Evolutionary conservation across 2,797 vertebrate genomes (phyloP).

Genomic region (Amblyopsis hoosieri): DNA sequence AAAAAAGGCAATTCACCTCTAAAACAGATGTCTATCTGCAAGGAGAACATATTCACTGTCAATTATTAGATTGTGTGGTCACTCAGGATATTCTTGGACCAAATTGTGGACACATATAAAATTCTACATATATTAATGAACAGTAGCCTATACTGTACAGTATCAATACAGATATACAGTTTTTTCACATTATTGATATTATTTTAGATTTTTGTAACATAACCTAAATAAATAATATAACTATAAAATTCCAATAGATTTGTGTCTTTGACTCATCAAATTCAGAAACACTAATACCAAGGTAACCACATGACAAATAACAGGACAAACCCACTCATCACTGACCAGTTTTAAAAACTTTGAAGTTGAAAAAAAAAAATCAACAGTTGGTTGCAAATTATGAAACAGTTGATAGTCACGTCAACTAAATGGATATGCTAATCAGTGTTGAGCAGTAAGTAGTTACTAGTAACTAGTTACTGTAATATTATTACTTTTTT

Average conservation of each 20-base stretch:
- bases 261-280: no score
- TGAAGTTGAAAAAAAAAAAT: slow-evolving; percentile 12
- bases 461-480: no score
- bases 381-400: slow-evolving; percentile 22
- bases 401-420: slow-evolving; percentile 30
- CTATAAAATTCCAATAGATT: no score
- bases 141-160: not conserved
- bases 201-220: not conserved
- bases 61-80: no score
- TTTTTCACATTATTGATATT: not conserved
- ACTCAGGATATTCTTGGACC: slow-evolving; percentile 8
- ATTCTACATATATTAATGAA: not conserved
- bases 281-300: not conserved
- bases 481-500: no score
- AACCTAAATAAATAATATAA: no score
- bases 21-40: slow-evolving; percentile 69
- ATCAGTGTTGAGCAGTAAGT: no score
- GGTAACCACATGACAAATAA: not conserved
- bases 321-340: not conserved
- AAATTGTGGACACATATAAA: not conserved
- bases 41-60: slow-evolving; percentile 52
- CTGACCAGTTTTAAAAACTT: not conserved
- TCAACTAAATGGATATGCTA: slow-evolving; percentile 38
- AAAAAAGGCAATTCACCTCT: slow-evolving; percentile 73
- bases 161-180: no score